Evolutionary conservation across 35 echinoderm and acorn worm species (phyloP), one percentile per base, ranked within the genome.

Genomic region (Ophioderma brevispina): DNA sequence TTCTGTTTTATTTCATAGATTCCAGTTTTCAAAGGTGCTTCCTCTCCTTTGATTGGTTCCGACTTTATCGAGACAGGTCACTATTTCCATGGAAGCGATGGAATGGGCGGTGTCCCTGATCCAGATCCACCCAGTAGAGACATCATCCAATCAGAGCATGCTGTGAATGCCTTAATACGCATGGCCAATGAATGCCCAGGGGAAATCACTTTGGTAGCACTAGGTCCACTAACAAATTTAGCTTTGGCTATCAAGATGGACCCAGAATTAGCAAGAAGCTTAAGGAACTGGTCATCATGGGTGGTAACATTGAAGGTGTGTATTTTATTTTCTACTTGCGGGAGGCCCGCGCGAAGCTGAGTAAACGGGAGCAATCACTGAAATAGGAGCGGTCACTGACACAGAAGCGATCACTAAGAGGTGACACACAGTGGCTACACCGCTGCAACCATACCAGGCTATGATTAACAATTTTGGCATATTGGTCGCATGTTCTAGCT

Each of bases 211-310:
- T 40, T 96, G 19, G 78, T 87, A 0, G 89, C 94, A 19, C 84
- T 96, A 10, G 94, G 94, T 35, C 94, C 85, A 46, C 92, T 80
- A 96, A 90, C 33, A 96, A 96, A 39, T 46, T 33, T 96, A 19
- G 94, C 89, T 23, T 40, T 96, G 31, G 94, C 94, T 46, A 70
- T 85, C 5, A 46, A 77, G 80, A 85, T 92, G 41, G 90, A 96
- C 41, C 89, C 94, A 43, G 43, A 35, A 23, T 89, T 92, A 85
- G 79, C 38, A 33, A 80, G 42, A 87, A 82, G 43, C 52, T 96
- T 34, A 92, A 92, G 37, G 75, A 88, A 15, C 13, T 95, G 35
- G 64, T 91, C 52, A 95, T 95, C 35, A 95, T 95, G 93, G 93
- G 93, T 0, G 93, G 93, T n/a, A 85, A 91, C 13, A 86, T 77